A percentile compares a stretch with the other conserved stretches of the same genome.
These are phyloP conservation scores for Geotrupes spiniger DNA, from an alignment of 2,888 invertebrate species.

Conservation along the genomic window DNA sequence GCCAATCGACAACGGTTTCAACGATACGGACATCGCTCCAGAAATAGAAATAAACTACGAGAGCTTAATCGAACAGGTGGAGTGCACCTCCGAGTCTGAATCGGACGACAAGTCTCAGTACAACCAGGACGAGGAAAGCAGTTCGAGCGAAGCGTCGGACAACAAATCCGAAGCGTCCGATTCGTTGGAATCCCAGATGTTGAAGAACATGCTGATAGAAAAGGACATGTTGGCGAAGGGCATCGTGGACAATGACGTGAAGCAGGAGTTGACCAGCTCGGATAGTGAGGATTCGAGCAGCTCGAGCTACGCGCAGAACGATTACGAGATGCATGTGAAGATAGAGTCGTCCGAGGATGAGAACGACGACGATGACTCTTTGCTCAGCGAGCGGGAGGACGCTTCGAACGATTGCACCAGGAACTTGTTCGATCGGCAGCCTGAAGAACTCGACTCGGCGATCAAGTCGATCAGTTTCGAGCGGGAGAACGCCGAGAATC, in stretches of 20 bases:
- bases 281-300: constrained; percentile 27
- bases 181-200: constrained; percentile 28
- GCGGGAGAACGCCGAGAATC: constrained; percentile 30
- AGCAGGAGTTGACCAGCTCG: constrained; percentile 13
- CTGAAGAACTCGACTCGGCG: constrained; percentile 45
- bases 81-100: constrained; percentile 27
- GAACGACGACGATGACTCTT: no score
- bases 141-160: constrained; percentile 13
- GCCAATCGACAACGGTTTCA: constrained; percentile 10
- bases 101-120: constrained; percentile 6
- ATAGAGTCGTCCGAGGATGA: constrained; percentile 26
- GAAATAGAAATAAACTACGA: constrained; percentile 44
- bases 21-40: constrained; percentile 38
- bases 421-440: constrained; percentile 33
- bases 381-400: constrained; percentile 19
- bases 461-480: constrained; percentile 46
- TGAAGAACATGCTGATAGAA: constrained; percentile 29
- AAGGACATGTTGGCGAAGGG: constrained; percentile 15
- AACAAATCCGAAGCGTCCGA: constrained; percentile 20
- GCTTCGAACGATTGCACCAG: constrained; percentile 12
- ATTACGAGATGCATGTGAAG: constrained; percentile 25
- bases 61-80: constrained; percentile 41
- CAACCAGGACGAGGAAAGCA: constrained; percentile 8
- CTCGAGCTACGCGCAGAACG: constrained; percentile 24
- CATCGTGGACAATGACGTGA: constrained; percentile 15